Evolutionary conservation across 37 sponge, comb jelly and placozoan genomes (phyloP), one percentile per base, ranked within the genome.

Genomic region (Spongilla lacustris): DNA sequence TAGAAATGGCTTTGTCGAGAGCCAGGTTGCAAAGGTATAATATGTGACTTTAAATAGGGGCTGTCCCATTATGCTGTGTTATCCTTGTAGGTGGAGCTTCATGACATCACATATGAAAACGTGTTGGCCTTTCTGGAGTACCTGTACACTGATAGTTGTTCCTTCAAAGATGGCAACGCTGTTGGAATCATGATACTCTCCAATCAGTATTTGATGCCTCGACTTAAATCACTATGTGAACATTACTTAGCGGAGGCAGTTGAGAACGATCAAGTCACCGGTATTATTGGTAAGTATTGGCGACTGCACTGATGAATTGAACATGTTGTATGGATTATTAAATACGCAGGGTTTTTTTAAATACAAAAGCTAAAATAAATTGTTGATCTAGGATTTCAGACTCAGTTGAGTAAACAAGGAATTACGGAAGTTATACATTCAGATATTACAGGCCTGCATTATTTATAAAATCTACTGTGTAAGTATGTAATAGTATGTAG

Each of bases 101-200:
- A 68, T 67, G 94, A 84, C 26, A 75, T 88, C 0, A 34, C 86
- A 4, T 13, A 73, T n/a, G 88, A 92, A 12, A 66, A 79, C 36
- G 90, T 96, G 41, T 74, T 94, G 28, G 94, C 92, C 30, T 77
- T 92, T 32, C 86, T 96, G 58, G 93, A 96, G 73, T 96, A 94
- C 77, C 83, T 96, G 48, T 96, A 96, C 89, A 89, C 93, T 48
- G 96, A 95, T 79, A 88, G 92, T 75, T 48, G 86, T 66, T 89
- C 95, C 32, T 89, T 95, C 33, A 94, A 92, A 49, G 86, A 93
- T 22, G 78, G 84, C 0, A 94, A 96, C 84, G 71, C 87, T 3
- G 22, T 92, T 6, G 93, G 91, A 1, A 86, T 96, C 19, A 78
- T 96, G 76, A 83, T 77, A 36, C 77, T 94, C 35, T 84, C 97